phyloP scores from a whole-genome alignment of 2,888 invertebrate genomes.

The Drosophila nr. fundita region DNA sequence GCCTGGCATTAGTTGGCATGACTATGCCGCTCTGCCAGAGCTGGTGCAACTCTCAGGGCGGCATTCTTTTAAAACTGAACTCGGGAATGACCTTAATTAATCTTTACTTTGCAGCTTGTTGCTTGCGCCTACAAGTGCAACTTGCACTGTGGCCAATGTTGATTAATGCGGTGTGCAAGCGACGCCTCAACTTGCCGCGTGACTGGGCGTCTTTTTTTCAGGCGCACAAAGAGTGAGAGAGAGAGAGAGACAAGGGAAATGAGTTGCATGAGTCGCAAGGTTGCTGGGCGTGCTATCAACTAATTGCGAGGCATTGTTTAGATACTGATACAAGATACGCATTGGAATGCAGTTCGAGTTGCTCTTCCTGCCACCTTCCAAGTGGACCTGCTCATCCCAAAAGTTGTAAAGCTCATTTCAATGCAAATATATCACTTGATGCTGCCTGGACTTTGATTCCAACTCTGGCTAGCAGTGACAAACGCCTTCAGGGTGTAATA shows the following conservation, averaged over 20 bases:
- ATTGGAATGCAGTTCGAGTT: conserved; percentile 42
- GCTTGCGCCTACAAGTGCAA: conserved; percentile 29
- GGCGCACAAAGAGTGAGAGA: background rate
- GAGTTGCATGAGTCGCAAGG: conserved; percentile 60
- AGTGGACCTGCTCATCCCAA: conserved; percentile 1
- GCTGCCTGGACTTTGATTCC: conserved; percentile 26
- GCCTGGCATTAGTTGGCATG: conserved; percentile 54
- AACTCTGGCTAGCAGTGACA: conserved; percentile 47
- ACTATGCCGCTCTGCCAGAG: conserved; percentile 40
- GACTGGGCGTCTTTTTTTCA: conserved; percentile 67
- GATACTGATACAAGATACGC: conserved; percentile 35
- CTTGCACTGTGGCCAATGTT: conserved; percentile 66
- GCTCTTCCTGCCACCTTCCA: conserved; percentile 28
- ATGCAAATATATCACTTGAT: conserved; percentile 47
- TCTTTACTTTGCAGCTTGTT: conserved; percentile 44
- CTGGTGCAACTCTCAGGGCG: conserved; percentile 39
- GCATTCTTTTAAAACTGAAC: conserved; percentile 64
- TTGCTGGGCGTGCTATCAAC: conserved; percentile 54
- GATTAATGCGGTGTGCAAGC: conserved; percentile 65
- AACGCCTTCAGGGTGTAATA: conserved; percentile 74
- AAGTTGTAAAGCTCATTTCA: conserved; percentile 52
- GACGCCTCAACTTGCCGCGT: conserved; percentile 54
- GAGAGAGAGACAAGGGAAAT: conserved; percentile 52
- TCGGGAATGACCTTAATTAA: conserved; percentile 75
- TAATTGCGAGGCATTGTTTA: conserved; percentile 68